Percentiles rank a stretch among this genome's conserved stretches.
These are phyloP conservation scores for Ammodytes dubius DNA, from an alignment of 2,113 vertebrate genomes.

Conservation along the genomic window DNA sequence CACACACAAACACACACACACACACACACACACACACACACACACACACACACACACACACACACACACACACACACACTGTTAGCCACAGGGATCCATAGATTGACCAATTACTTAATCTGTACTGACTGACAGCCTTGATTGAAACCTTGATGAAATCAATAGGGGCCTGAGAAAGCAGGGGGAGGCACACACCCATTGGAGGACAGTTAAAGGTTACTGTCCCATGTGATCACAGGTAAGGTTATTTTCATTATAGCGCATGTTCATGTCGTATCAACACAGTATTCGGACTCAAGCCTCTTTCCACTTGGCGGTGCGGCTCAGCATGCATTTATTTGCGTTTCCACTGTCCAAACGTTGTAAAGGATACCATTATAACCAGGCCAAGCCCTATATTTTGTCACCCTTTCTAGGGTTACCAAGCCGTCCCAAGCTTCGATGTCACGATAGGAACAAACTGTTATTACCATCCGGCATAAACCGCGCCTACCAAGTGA, in stretches of 20 bases:
- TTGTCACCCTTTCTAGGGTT: too few species aligned
- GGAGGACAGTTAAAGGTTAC: constrained; percentile 51
- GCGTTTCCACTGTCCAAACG: too few species aligned
- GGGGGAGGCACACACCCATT: not conserved
- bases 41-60: constrained; percentile 3
- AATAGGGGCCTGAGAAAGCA: constrained; percentile 42
- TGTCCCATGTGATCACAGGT: not conserved
- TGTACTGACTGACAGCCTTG: constrained; percentile 59
- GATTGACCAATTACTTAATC: constrained; percentile 65
- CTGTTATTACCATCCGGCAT: too few species aligned
- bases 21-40: constrained; percentile 7
- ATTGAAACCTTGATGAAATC: constrained; percentile 57
- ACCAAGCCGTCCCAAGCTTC: too few species aligned
- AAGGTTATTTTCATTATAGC: not conserved
- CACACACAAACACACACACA: constrained; percentile 14
- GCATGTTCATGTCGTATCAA: not conserved
- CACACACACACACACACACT: constrained; percentile 2
- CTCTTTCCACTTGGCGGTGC: too few species aligned
- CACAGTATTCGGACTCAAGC: too few species aligned
- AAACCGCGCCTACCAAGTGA: too few species aligned
- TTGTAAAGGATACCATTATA: too few species aligned
- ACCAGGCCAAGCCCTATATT: too few species aligned
- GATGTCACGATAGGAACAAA: too few species aligned
- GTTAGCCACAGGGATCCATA: constrained; percentile 37
- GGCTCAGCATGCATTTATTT: too few species aligned